Evolutionary conservation across 2,888 invertebrate genomes (phyloP), one percentile per base, ranked within the genome.

Genomic region (Lithosia quadra): DNA sequence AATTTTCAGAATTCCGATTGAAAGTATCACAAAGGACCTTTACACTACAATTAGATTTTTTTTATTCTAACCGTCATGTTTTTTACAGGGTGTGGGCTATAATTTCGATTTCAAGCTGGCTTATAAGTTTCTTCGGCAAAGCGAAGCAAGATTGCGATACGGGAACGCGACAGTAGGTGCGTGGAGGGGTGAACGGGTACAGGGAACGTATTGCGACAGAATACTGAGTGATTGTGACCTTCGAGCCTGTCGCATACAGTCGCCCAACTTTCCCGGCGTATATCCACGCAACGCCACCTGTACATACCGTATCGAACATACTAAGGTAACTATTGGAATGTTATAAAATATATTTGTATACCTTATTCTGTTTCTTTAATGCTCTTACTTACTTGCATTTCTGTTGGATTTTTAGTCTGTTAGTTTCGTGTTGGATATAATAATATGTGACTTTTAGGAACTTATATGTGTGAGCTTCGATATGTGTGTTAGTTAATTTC

Each of bases 231-330:
- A 97, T 88, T 98, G 98, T 90, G 97, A 97, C 90, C 95, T 96
- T 71, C 91, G 92, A 78, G 94, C 94, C 60, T 97, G 97, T 91
- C 96, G 97, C 74, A 96, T 98, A 73, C 97, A 98, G 91, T 98
- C 98, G 33, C 98, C 98, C 15, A 98, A 98, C 95, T 98, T 97
- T 91, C 98, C 98, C 15, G 98, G 98, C 65, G 97, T 98, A 78
- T 98, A 98, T 91, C 98, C 98, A 8, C 95, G 98, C 72, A 98
- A 98, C 90, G 97, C 98, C 74, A 97, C 97, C 80, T 98, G 98
- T 91, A 96, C 97, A 88, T 98, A 97, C 94, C 95, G 96, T 81
- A 96, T 97, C 72, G 96, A 96, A 89, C 96, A 96, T 83, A 95
- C 95, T 70, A 95, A 95, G 93, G 95, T 95, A 80, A 88, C 65